Evolutionary conservation across 1,140 invertebrate species (phyloP).

Genomic region (Aphelenchoides fujianensis): DNA sequence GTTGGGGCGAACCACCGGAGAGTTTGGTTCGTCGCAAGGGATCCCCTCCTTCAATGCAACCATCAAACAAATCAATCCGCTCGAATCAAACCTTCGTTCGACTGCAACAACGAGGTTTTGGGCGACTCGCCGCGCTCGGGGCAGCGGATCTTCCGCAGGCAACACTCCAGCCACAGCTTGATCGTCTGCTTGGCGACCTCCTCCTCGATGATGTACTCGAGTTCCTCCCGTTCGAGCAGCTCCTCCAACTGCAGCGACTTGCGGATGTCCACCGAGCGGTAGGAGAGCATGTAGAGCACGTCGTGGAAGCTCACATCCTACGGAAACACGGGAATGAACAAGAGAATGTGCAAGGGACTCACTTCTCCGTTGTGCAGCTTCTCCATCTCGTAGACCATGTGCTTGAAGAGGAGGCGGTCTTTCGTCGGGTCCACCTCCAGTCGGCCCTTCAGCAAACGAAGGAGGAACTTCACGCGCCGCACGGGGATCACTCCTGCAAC

Average conservation of each 20-base stretch:
- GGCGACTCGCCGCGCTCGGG: constrained; percentile 3
- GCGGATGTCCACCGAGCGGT: constrained; percentile 95
- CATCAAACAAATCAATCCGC: too few species aligned
- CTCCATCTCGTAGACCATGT: constrained; percentile 99
- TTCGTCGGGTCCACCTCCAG: constrained; percentile 96
- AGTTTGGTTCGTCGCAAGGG: not conserved
- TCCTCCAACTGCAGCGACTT: constrained; percentile 99
- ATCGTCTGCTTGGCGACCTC: constrained; percentile 99
- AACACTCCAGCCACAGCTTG: constrained; percentile 66
- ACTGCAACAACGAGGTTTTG: constrained; percentile 9
- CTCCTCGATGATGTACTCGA: constrained; percentile 98
- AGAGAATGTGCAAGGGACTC: too few species aligned
- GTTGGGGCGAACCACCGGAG: constrained; percentile 3
- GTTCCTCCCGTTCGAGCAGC: constrained; percentile 90
- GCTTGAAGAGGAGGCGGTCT: constrained; percentile 92
- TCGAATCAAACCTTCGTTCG: constrained; percentile 17
- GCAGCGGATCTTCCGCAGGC: constrained; percentile 63
- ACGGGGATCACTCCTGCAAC: constrained; percentile 91
- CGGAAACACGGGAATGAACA: too few species aligned
- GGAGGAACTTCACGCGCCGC: constrained; percentile 71
- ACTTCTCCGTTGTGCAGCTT: constrained; percentile 93
- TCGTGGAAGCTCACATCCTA: constrained; percentile 38
- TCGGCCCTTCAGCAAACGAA: constrained; percentile 72
- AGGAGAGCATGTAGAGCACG: constrained; percentile 78
- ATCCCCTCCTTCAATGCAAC: too few species aligned